Base-by-base conservation (phyloP, 2,797 vertebrate species). In the Gallinago stenura region DNA sequence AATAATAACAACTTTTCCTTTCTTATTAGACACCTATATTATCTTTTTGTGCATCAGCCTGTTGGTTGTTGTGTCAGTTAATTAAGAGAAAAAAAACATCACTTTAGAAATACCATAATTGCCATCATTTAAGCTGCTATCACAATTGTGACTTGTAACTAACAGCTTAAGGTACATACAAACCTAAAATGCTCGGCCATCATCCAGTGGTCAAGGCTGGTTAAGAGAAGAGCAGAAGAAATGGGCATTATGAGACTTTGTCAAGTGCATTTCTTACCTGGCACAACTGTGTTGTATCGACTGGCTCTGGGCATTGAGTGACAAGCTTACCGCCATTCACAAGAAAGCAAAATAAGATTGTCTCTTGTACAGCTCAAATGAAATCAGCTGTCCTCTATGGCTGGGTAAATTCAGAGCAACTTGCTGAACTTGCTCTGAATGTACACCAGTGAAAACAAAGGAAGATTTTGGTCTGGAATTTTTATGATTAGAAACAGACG, bases 51-150 rank as follows among this genome's bases (percentile, higher is more conserved):
- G 46, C 37, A 90, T 95, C 95, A 93, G 75, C 35, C 81, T 87
- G 77, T 95, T 97, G 83, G 91, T 77, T 93, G 73, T 61, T 83
- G 19, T 72, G 87, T 91, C 68, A 95, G 92, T 65, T 95, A 98
- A 91, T 80, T 54, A 96, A 97, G 46, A 96, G 28, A 95, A 95
- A 95, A 95, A 96, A 93, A 51, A 6, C 11, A 75, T 15, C 58
- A 76, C 94, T 97, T 97, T 83, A 92, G 75, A 94, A 77, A 96
- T 96, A 91, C 83, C 96, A 72, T 96, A 96, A 97, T 96, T 92
- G 69, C 79, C 89, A 41, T 93, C 91, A 83, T 96, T 89, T 95
- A 95, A 95, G 54, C 6, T 84, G 86, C 72, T 89, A 35, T 71
- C 70, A 85, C 64, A 54, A 91, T 15, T 89, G 76, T 97, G 88